These are phyloP conservation scores for Ctena decussata DNA, from an alignment of 2,888 invertebrate species.

Conservation along the genomic window DNA sequence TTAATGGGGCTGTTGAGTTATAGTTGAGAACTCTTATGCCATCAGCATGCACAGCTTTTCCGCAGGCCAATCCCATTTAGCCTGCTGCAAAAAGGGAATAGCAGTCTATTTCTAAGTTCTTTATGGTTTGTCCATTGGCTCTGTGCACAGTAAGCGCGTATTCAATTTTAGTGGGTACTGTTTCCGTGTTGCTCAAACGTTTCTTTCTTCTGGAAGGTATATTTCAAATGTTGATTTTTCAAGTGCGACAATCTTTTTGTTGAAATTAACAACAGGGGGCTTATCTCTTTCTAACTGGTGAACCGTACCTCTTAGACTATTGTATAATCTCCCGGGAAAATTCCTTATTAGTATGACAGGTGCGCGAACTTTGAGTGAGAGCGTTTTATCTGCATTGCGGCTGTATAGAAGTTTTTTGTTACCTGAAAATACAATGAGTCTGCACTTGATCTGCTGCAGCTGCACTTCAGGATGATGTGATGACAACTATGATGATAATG, in stretches of 20 bases:
- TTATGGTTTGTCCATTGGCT: constrained; percentile 25
- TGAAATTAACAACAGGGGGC: constrained; percentile 3
- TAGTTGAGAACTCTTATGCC: constrained; percentile 8
- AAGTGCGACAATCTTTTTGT: background rate
- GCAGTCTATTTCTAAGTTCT: constrained; percentile 32
- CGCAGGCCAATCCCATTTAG: constrained; percentile 32
- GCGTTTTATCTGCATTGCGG: background rate
- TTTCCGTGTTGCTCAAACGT: background rate
- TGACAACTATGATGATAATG: too few relatives aligned
- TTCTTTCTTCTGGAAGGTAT: background rate
- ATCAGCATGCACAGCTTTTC: background rate
- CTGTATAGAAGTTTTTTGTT: background rate
- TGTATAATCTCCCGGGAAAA: background rate
- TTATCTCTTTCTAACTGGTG: background rate
- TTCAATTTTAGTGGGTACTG: background rate
- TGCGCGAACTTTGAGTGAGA: background rate
- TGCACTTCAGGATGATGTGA: too few relatives aligned
- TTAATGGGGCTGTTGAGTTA: background rate
- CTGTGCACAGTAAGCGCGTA: constrained; percentile 39
- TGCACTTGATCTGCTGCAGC: too few relatives aligned
- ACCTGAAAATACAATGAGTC: background rate
- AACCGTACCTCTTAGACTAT: background rate
- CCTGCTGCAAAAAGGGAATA: constrained; percentile 33
- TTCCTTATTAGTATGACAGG: background rate
- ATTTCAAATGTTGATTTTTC: constrained; percentile 4